These are phyloP conservation scores for Fregetta grallaria DNA, from an alignment of 2,113 vertebrate genomes.

Conservation along the genomic window DNA sequence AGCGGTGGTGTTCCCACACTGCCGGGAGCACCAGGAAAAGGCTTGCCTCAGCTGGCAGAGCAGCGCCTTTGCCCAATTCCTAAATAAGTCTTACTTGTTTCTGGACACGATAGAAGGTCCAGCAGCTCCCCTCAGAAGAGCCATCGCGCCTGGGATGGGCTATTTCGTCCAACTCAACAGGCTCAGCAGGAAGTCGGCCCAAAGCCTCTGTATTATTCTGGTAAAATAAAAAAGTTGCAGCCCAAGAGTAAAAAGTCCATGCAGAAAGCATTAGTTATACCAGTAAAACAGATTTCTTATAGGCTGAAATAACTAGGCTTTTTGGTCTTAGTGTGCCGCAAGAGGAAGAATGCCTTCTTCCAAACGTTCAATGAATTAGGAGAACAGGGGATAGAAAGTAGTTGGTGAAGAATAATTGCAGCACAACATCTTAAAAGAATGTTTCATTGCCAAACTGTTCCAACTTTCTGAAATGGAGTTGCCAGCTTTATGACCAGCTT, in stretches of 20 bases:
- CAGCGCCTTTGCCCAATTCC: neutral
- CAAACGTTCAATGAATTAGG: too few relatives aligned
- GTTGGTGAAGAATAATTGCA: neutral
- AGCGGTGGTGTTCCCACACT: neutral
- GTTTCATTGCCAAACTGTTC: neutral
- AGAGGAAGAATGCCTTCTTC: neutral
- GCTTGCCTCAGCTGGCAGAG: neutral
- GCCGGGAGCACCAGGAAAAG: neutral
- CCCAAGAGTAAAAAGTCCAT: neutral
- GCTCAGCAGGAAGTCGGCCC: neutral
- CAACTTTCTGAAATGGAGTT: neutral
- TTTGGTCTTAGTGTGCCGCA: neutral
- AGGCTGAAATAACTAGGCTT: neutral
- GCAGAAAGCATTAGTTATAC: neutral
- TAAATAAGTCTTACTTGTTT: neutral
- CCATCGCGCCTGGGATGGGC: accelerated
- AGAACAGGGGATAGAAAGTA: neutral
- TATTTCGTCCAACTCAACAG: neutral
- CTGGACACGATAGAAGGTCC: accelerated
- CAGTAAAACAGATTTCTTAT: accelerated
- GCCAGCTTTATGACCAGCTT: neutral
- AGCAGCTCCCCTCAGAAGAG: too few relatives aligned
- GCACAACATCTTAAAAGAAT: neutral
- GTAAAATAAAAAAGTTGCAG: neutral
- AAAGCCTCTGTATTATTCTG: neutral